Evolutionary conservation across 2,797 vertebrate genomes (phyloP).

Genomic region (Ptychobarbus kaznakovi): DNA sequence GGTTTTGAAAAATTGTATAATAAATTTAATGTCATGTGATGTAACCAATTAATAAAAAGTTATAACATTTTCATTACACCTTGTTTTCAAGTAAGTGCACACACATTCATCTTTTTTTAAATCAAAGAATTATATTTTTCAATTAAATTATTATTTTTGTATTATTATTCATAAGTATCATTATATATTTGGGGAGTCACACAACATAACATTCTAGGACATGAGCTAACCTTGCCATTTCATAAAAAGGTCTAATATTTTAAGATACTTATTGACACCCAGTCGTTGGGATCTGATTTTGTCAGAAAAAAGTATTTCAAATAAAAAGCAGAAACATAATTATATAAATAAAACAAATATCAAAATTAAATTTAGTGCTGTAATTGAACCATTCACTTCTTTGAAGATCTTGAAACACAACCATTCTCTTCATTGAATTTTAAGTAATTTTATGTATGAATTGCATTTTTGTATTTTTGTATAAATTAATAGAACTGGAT

Average conservation of each 20-base stretch:
- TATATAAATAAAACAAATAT: background rate
- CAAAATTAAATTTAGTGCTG: background rate
- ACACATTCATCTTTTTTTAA: background rate
- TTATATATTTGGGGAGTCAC: background rate
- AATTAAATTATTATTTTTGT: background rate
- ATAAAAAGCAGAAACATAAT: too few relatives aligned
- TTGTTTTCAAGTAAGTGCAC: background rate
- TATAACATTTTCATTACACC: background rate
- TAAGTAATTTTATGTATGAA: background rate
- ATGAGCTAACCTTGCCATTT: background rate
- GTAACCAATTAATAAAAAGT: background rate
- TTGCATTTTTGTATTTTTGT: background rate
- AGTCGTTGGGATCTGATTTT: background rate
- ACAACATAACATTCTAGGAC: background rate
- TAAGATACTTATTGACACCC: background rate
- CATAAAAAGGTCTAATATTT: background rate
- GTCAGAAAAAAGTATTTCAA: background rate
- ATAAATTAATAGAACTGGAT: background rate
- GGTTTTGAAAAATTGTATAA: background rate
- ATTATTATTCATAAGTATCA: background rate
- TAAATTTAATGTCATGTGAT: background rate
- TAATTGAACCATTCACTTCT: background rate
- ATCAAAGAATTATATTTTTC: background rate
- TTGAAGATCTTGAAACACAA: background rate
- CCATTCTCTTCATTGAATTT: background rate